phyloP scores from a whole-genome alignment of 1,140 invertebrate genomes.

The Panagrolaimus sp. region DNA sequence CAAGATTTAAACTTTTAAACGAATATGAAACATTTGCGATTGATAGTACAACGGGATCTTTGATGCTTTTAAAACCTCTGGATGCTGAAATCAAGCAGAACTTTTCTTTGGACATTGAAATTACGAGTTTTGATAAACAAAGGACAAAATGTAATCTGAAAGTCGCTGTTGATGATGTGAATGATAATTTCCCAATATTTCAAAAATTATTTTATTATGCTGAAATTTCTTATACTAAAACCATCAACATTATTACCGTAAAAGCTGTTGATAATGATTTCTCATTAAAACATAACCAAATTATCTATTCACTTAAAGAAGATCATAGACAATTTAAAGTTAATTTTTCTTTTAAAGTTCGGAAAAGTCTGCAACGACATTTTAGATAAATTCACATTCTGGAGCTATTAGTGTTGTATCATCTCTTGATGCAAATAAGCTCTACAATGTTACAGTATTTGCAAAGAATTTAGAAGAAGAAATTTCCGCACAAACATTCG shows the following conservation, averaged over 20 bases:
- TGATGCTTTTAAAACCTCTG: neutral
- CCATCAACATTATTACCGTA: neutral
- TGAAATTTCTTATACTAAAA: neutral
- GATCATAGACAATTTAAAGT: neutral
- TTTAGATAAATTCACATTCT: neutral
- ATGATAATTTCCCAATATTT: conserved; percentile 1
- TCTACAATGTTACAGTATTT: neutral
- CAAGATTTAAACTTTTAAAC: neutral
- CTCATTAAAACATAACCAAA: neutral
- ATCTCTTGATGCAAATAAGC: neutral
- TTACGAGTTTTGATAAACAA: neutral
- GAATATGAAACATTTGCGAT: neutral
- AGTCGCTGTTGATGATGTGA: neutral
- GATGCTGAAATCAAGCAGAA: neutral
- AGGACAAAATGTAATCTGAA: neutral
- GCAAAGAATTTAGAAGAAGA: neutral
- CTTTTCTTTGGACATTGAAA: neutral
- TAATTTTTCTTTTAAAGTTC: neutral
- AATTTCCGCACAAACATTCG: neutral
- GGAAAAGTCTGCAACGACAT: neutral
- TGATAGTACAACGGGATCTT: neutral
- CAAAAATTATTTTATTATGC: neutral
- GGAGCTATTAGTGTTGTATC: neutral
- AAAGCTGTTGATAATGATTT: neutral
- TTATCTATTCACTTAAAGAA: neutral